Conservation (phyloP, 2,888 invertebrate species). For the Agonopterix subpropinquella region DNA sequence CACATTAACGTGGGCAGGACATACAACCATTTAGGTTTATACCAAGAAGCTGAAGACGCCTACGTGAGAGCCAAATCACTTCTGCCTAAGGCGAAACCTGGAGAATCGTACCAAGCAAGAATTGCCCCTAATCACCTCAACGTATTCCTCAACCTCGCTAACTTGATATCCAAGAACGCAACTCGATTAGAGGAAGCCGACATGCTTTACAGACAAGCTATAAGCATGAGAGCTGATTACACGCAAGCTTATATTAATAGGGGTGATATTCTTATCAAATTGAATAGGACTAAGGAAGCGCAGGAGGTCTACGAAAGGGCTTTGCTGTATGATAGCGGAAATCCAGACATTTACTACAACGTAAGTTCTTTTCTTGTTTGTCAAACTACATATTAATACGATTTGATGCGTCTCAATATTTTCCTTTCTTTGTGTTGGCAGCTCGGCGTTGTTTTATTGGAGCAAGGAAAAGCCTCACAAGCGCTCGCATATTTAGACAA, state of each 20-base stretch:
- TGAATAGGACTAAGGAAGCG: conserved; percentile 95
- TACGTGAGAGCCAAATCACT: conserved; percentile 93
- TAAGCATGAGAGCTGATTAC: conserved; percentile 97
- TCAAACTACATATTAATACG: too few species aligned
- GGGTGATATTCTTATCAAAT: conserved; percentile 95
- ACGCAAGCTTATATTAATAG: conserved; percentile 97
- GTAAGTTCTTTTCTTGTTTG: conserved; percentile 73
- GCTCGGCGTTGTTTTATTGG: conserved; percentile 95
- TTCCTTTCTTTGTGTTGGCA: conserved; percentile 33
- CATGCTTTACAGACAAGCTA: conserved; percentile 94
- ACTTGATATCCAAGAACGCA: conserved; percentile 94
- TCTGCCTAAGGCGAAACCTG: conserved; percentile 92
- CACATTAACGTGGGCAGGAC: conserved; percentile 98
- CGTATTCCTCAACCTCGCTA: conserved; percentile 96
- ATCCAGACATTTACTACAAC: conserved; percentile 96
- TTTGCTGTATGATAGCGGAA: conserved; percentile 92
- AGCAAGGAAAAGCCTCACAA: conserved; percentile 93
- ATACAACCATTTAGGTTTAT: conserved; percentile 88
- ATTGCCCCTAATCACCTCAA: conserved; percentile 97
- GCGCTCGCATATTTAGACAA: conserved; percentile 95
- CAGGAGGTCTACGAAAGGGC: conserved; percentile 96
- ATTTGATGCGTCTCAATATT: neutral
- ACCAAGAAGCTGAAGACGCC: conserved; percentile 91
- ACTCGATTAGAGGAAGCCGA: conserved; percentile 96
- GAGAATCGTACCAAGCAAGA: conserved; percentile 95